Conservation (phyloP, 2,113 vertebrate genomes). For the Stictonetta naevosa region DNA sequence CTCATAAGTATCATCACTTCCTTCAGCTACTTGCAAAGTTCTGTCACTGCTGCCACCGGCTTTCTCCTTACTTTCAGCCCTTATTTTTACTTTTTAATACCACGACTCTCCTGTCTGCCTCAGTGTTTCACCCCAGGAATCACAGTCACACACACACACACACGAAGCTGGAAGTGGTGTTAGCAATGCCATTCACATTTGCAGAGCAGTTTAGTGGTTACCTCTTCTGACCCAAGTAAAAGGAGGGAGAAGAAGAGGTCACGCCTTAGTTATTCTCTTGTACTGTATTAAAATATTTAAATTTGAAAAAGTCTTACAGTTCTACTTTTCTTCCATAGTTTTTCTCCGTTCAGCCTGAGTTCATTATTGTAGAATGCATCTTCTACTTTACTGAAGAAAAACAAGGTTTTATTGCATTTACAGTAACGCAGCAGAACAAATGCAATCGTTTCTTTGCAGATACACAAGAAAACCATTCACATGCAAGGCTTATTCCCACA, state of each 20-base stretch:
- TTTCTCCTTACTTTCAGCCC: neutral
- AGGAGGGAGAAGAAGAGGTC: neutral
- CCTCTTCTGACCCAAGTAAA: neutral
- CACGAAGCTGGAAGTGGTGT: neutral
- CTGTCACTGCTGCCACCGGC: neutral
- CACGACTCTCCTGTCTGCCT: neutral
- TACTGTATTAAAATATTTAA: neutral
- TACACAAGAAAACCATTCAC: neutral
- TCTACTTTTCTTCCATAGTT: constrained; percentile 96
- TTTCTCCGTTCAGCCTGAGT: constrained; percentile 93
- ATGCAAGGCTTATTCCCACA: neutral
- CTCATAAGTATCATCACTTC: neutral
- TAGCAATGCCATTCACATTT: constrained; percentile 1
- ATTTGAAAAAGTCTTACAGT: constrained; percentile 78
- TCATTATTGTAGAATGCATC: constrained; percentile 93
- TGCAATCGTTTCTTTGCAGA: neutral
- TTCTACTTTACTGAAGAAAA: constrained; percentile 90
- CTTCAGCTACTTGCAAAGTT: neutral
- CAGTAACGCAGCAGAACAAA: neutral
- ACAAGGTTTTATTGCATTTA: constrained; percentile 53
- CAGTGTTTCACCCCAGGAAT: neutral
- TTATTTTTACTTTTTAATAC: neutral
- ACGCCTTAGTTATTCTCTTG: neutral
- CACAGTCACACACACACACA: neutral
- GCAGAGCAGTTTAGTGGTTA: neutral